Evolutionary conservation across 2,797 vertebrate species (phyloP).

Genomic region (Oreonectes daqikongensis): DNA sequence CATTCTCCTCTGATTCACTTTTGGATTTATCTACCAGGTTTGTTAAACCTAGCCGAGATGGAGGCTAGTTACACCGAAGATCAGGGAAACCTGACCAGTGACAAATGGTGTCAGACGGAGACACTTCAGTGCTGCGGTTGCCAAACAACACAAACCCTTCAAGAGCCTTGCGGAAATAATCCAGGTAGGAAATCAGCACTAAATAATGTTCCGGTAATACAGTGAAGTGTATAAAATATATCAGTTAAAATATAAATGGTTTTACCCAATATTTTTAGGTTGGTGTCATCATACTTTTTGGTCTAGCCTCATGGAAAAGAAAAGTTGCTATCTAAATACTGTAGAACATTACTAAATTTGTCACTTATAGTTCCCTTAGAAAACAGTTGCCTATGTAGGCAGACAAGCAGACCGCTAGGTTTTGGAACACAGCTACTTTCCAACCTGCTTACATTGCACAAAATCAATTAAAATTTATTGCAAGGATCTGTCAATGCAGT

Average conservation of each 20-base stretch:
- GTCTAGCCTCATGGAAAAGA: background rate
- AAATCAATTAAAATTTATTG: background rate
- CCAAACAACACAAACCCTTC: conserved; percentile 41
- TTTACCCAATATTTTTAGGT: too few relatives aligned
- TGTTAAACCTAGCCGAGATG: conserved; percentile 41
- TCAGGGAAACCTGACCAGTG: conserved; percentile 46
- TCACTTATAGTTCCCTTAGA: background rate
- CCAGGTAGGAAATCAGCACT: conserved; percentile 45
- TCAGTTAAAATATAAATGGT: too few relatives aligned
- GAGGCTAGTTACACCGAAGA: conserved; percentile 36
- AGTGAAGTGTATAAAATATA: too few relatives aligned
- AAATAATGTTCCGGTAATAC: too few relatives aligned
- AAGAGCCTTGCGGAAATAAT: conserved; percentile 50
- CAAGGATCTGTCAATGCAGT: conserved; percentile 14
- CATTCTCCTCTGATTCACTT: conserved; percentile 16
- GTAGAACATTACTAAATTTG: background rate
- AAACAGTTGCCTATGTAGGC: background rate
- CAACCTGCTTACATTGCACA: background rate
- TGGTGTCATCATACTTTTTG: too few relatives aligned
- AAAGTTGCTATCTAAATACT: background rate
- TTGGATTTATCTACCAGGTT: conserved; percentile 20
- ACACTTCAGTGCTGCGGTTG: conserved; percentile 38
- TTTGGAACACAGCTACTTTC: background rate
- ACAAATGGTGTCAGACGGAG: conserved; percentile 62
- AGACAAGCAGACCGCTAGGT: too few relatives aligned